These are phyloP conservation scores for Nilaparvata lugens DNA, from an alignment of 1,140 invertebrate species.

Conservation along the genomic window DNA sequence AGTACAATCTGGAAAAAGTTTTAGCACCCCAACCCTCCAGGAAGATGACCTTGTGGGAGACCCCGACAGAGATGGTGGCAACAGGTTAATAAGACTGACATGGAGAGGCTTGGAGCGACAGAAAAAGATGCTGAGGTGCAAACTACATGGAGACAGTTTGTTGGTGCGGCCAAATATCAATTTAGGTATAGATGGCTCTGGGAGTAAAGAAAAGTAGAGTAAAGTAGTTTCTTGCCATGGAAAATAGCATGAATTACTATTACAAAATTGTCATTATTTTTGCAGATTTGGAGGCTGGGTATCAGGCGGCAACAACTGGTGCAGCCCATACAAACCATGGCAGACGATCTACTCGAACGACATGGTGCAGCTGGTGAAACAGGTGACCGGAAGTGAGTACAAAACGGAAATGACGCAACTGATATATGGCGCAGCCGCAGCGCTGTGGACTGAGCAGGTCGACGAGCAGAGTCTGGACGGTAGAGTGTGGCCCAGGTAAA, in stretches of 20 bases:
- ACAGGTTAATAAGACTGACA: too few species aligned
- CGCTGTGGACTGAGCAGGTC: conserved; percentile 71
- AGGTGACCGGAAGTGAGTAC: conserved; percentile 13
- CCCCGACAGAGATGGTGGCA: not conserved
- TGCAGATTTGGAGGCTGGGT: conserved; percentile 44
- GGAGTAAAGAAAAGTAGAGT: too few species aligned
- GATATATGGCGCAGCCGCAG: conserved; percentile 58
- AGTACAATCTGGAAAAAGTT: too few species aligned
- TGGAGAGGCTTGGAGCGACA: too few species aligned
- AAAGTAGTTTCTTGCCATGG: too few species aligned
- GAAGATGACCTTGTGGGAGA: too few species aligned
- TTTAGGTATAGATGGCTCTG: too few species aligned
- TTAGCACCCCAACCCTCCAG: too few species aligned
- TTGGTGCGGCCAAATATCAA: too few species aligned
- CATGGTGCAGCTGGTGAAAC: conserved; percentile 43
- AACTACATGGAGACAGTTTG: too few species aligned
- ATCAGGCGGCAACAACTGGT: conserved; percentile 68
- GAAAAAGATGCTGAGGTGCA: too few species aligned
- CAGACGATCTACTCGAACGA: conserved; percentile 75
- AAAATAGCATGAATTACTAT: not conserved
- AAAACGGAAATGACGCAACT: conserved; percentile 15
- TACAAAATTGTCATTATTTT: conserved; percentile 7
- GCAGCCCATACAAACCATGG: conserved; percentile 80
- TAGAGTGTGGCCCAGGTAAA: conserved; percentile 68
- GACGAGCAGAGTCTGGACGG: conserved; percentile 20